phyloP scores from a whole-genome alignment of 1,140 invertebrate species.

The Atta colombica region DNA sequence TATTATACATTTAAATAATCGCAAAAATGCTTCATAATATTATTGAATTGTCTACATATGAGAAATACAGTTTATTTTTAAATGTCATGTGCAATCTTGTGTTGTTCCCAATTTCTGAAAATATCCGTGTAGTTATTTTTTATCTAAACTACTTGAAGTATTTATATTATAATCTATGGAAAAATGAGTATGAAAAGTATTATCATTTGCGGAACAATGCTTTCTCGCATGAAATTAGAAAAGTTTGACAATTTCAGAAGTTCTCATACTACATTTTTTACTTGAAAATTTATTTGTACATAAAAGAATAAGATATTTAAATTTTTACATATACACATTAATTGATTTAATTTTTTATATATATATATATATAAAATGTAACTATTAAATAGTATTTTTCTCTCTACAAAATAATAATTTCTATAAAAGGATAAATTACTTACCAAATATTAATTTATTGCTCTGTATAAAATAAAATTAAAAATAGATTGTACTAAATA shows the following conservation, averaged over 20 bases:
- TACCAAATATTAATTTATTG: not conserved
- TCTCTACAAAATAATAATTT: not conserved
- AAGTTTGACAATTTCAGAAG: not conserved
- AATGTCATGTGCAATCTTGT: not conserved
- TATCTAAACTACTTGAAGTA: not conserved
- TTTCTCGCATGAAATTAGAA: not conserved
- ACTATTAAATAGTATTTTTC: not conserved
- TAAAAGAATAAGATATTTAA: too few relatives aligned
- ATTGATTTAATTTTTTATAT: constrained; percentile 2
- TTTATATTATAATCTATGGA: not conserved
- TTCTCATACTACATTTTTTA: not conserved
- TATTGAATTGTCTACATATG: not conserved
- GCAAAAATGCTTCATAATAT: not conserved
- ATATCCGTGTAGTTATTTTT: not conserved
- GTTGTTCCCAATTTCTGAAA: not conserved
- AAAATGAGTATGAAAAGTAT: not conserved
- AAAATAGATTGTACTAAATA: not conserved
- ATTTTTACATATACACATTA: not conserved
- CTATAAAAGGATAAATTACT: not conserved
- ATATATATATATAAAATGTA: not conserved
- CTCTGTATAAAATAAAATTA: not conserved
- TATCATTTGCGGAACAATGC: not conserved
- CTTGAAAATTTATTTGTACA: not conserved
- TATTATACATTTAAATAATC: constrained; percentile 37
- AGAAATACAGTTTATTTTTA: constrained; percentile 3